A percentile compares a stretch with the other conserved stretches of the same genome.
phyloP scores from a whole-genome alignment of 2,113 vertebrate species.

The Orthonyx spaldingii region DNA sequence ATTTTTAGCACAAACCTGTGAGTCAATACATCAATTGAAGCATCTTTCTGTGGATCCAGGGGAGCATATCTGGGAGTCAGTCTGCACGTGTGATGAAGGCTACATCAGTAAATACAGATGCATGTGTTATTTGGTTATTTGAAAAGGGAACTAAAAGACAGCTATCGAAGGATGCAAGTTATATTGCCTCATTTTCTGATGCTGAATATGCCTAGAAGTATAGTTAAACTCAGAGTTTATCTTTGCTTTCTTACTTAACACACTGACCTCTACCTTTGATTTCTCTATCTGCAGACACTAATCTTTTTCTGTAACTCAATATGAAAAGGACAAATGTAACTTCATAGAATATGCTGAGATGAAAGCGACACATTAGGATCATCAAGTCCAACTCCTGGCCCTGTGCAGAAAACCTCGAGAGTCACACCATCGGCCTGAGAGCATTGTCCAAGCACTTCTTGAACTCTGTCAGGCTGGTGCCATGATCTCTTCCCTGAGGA shows the following conservation, averaged over 20 bases:
- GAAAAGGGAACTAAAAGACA: neutral
- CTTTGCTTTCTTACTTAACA: neutral
- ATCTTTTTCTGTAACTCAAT: neutral
- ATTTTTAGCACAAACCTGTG: neutral
- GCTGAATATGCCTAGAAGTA: neutral
- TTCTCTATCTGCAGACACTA: neutral
- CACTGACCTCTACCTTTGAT: neutral
- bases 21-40: neutral
- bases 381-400: rapidly evolving
- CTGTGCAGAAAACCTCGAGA: neutral
- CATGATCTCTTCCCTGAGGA: neutral
- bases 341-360: neutral
- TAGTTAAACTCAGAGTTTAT: neutral
- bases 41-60: neutral
- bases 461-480: neutral
- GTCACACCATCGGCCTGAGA: neutral
- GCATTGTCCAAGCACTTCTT: neutral
- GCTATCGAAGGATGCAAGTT: neutral
- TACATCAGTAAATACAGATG: neutral
- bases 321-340: neutral
- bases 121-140: neutral
- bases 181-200: neutral
- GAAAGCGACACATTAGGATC: neutral
- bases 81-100: neutral
- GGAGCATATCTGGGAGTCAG: neutral